These are phyloP conservation scores for Tetranychus piercei DNA, from an alignment of 2,888 invertebrate species.

Conservation along the genomic window DNA sequence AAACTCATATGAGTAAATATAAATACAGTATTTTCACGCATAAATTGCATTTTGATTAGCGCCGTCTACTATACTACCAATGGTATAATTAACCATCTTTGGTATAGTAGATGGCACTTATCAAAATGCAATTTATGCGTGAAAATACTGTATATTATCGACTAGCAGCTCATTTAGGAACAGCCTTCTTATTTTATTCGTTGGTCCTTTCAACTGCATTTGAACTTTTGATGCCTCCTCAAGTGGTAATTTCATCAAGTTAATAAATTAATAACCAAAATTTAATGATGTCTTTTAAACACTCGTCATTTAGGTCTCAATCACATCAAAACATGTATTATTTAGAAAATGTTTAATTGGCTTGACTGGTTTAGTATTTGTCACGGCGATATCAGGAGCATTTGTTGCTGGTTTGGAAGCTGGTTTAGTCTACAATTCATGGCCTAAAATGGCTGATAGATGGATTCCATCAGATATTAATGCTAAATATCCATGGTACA, in stretches of 20 bases:
- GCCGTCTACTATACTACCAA: too few species aligned
- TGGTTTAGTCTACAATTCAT: slow-evolving; percentile 90
- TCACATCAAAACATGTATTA: slow-evolving; percentile 29
- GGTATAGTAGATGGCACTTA: too few species aligned
- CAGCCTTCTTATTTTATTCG: slow-evolving; percentile 74
- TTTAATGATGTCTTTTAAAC: neutral
- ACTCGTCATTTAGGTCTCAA: slow-evolving; percentile 13
- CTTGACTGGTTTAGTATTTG: slow-evolving; percentile 67
- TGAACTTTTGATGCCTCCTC: slow-evolving; percentile 45
- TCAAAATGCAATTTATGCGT: too few species aligned
- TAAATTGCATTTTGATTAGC: too few species aligned
- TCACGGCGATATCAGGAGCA: slow-evolving; percentile 73
- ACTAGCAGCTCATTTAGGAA: slow-evolving; percentile 70
- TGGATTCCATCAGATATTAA: slow-evolving; percentile 79
- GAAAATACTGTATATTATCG: too few species aligned
- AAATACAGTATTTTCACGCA: too few species aligned
- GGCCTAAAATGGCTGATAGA: slow-evolving; percentile 88
- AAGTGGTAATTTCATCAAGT: slow-evolving; percentile 31
- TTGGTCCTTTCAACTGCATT: slow-evolving; percentile 65
- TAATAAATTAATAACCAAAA: neutral
- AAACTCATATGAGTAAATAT: too few species aligned
- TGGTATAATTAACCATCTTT: too few species aligned
- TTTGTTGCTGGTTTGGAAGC: slow-evolving; percentile 98
- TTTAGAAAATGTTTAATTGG: slow-evolving; percentile 50
- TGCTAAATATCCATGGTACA: slow-evolving; percentile 47